These are phyloP conservation scores for Botia kubotai DNA, from an alignment of 2,797 vertebrate genomes.

Conservation along the genomic window DNA sequence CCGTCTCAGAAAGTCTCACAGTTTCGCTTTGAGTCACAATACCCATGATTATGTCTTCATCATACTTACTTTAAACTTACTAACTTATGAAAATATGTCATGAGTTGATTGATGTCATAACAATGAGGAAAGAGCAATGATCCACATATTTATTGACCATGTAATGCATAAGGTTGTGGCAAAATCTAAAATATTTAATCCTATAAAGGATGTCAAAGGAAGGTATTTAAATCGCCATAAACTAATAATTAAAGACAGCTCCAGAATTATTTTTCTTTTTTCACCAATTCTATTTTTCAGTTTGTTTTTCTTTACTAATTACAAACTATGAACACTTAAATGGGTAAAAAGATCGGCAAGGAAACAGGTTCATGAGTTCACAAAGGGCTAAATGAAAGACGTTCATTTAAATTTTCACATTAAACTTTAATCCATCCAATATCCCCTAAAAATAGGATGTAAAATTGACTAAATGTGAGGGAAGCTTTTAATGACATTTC, in stretches of 20 bases:
- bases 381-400: constrained; percentile 62
- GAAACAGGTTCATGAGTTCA: constrained; percentile 56
- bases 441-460: constrained; percentile 75
- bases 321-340: neutral
- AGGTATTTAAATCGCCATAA: neutral
- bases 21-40: neutral
- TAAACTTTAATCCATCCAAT: constrained; percentile 73
- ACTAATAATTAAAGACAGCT: neutral
- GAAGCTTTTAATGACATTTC: constrained; percentile 75
- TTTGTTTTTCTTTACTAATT: constrained; percentile 36
- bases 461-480: constrained; percentile 75
- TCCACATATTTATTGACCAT: neutral
- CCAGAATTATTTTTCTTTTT: neutral
- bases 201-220: neutral
- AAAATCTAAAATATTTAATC: neutral
- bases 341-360: neutral
- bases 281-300: neutral
- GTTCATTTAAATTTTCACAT: constrained; percentile 71
- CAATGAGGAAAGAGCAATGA: neutral
- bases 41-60: neutral
- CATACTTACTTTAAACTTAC: neutral
- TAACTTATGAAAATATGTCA: neutral
- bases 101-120: neutral
- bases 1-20: neutral
- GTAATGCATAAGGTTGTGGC: neutral